Percentiles rank a stretch among this genome's conserved stretches.
Evolutionary conservation across 2,797 vertebrate genomes (phyloP).

Genomic region (Echeneis naucrates): DNA sequence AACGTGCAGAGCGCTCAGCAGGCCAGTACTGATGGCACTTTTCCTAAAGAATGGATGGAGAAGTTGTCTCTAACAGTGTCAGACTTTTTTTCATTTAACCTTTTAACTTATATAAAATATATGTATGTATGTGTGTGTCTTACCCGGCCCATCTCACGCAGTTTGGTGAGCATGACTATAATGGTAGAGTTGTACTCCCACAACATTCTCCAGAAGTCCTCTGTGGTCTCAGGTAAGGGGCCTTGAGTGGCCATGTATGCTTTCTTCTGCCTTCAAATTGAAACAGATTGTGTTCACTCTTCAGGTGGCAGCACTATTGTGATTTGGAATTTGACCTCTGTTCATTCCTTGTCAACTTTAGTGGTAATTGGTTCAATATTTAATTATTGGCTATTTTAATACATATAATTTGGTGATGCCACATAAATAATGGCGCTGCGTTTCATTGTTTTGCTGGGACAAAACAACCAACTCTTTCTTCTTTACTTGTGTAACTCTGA

Average conservation of each 20-base stretch:
- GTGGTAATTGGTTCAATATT: background rate
- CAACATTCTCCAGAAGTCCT: slow-evolving; percentile 99
- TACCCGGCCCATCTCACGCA: slow-evolving; percentile 96
- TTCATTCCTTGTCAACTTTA: background rate
- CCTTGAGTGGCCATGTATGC: slow-evolving; percentile 98
- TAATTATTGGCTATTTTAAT: background rate
- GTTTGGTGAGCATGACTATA: slow-evolving; percentile 97
- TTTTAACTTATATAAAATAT: too few relatives aligned
- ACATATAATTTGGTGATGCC: background rate
- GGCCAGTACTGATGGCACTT: slow-evolving; percentile 99
- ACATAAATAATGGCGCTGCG: background rate
- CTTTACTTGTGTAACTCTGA: too few relatives aligned
- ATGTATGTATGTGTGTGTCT: slow-evolving; percentile 8
- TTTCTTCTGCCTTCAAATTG: slow-evolving; percentile 90
- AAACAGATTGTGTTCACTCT: slow-evolving; percentile 35
- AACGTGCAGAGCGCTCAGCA: slow-evolving; percentile 94
- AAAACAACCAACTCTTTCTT: too few relatives aligned
- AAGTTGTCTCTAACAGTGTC: background rate
- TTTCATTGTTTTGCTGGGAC: too few relatives aligned
- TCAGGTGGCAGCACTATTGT: background rate
- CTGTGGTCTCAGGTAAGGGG: slow-evolving; percentile 94
- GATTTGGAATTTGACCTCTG: slow-evolving; percentile 14
- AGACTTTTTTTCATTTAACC: background rate
- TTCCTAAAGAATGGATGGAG: slow-evolving; percentile 82
- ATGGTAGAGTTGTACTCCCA: slow-evolving; percentile 99